Percentiles rank a stretch among this genome's conserved stretches.
Conservation (phyloP, 2,888 invertebrate genomes). For the Brachylomia viminalis region DNA sequence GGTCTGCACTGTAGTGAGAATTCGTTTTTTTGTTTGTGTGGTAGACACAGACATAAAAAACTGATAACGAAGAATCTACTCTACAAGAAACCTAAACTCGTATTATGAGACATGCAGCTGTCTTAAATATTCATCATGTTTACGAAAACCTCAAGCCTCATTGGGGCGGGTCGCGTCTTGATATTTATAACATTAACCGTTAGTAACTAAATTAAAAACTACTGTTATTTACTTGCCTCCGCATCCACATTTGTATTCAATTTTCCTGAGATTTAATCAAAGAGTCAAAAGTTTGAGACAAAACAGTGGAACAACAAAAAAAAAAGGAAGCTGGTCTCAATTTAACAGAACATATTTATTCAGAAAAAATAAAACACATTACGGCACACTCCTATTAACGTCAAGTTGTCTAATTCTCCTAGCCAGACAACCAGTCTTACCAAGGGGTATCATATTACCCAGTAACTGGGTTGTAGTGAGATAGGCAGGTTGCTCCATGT, state of each 20-base stretch:
- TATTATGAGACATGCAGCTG: neutral
- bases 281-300: neutral
- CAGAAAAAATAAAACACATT: neutral
- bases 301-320: neutral
- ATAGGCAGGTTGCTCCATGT: too few relatives aligned
- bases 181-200: neutral
- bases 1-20: neutral
- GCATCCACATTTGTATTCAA: neutral
- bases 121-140: neutral
- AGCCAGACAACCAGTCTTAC: too few relatives aligned
- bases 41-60: slow-evolving; percentile 10
- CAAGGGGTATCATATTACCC: too few relatives aligned
- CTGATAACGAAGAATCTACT: neutral
- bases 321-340: neutral
- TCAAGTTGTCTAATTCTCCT: slow-evolving; percentile 6
- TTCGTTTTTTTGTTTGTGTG: slow-evolving; percentile 20
- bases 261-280: neutral
- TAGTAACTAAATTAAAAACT: neutral
- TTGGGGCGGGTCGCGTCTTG: slow-evolving; percentile 18
- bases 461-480: too few relatives aligned
- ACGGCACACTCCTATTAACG: neutral
- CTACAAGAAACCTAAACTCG: neutral
- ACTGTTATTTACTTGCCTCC: neutral
- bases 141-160: neutral
- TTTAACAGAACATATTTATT: slow-evolving; percentile 7